Conservation (phyloP, 2,888 invertebrate genomes). For the Lepetodrilus schrolli region DNA sequence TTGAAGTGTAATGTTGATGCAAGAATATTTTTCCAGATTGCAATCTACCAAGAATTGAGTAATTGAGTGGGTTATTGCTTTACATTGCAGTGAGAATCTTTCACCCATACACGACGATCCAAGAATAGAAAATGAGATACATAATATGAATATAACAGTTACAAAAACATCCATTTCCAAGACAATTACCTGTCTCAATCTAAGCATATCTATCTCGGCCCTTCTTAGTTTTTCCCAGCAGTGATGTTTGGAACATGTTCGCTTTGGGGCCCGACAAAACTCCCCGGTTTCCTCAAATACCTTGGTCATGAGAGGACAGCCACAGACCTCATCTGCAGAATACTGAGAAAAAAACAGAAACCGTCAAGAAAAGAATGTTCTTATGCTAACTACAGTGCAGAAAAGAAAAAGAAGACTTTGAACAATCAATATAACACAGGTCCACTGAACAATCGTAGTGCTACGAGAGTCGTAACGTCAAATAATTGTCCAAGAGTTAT, state of each 20-base stretch:
- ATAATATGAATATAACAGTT: no score
- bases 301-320: slow-evolving; percentile 90
- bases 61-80: no score
- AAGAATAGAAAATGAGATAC: no score
- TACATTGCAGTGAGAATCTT: no score
- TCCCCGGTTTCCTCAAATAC: slow-evolving; percentile 90
- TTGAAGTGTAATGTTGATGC: not conserved
- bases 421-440: not conserved
- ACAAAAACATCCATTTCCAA: no score
- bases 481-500: not conserved
- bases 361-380: slow-evolving; percentile 2
- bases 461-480: not conserved
- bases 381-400: no score
- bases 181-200: slow-evolving; percentile 79
- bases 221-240: slow-evolving; percentile 96
- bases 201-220: slow-evolving; percentile 95
- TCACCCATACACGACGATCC: no score
- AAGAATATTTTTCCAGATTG: not conserved
- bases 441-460: not conserved
- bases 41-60: no score
- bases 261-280: slow-evolving; percentile 91
- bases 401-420: not conserved
- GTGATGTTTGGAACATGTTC: slow-evolving; percentile 91
- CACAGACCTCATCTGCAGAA: slow-evolving; percentile 83
- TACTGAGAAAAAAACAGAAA: slow-evolving; percentile 52